Conservation (phyloP, 2,888 invertebrate species). For the Alviniconcha strummeri region DNA sequence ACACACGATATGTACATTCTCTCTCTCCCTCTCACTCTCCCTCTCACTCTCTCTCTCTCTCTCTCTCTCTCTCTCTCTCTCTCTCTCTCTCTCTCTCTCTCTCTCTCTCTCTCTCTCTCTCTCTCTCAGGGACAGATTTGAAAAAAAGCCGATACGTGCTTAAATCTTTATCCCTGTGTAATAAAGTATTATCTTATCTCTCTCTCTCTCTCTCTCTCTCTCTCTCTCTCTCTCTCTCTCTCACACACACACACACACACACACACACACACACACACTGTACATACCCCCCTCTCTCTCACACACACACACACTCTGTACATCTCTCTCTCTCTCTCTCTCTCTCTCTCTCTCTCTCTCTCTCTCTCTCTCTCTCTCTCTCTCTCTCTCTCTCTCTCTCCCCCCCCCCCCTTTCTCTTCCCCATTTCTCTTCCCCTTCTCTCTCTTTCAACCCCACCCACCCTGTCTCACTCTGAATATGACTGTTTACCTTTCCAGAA, state of each 20-base stretch:
- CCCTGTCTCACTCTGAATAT: too few species aligned
- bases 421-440: too few species aligned
- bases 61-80: neutral
- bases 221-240: neutral
- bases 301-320: neutral
- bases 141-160: too few species aligned
- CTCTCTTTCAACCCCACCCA: too few species aligned
- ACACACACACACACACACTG: neutral
- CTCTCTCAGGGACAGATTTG: too few species aligned
- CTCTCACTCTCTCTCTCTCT: neutral
- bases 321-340: conserved; percentile 5
- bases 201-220: neutral
- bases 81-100: neutral
- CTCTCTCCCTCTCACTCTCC: neutral
- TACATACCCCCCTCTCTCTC: neutral
- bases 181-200: too few species aligned
- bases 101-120: too few species aligned
- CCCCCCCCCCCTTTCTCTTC: too few species aligned
- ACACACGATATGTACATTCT: neutral
- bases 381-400: neutral
- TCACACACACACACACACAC: conserved; percentile 2
- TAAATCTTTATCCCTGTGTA: too few species aligned
- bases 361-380: neutral
- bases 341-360: conserved; percentile 5
- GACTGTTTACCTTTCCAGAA: too few species aligned